Conservation (phyloP, 2,797 vertebrate species). For the Cyprinella venusta region DNA sequence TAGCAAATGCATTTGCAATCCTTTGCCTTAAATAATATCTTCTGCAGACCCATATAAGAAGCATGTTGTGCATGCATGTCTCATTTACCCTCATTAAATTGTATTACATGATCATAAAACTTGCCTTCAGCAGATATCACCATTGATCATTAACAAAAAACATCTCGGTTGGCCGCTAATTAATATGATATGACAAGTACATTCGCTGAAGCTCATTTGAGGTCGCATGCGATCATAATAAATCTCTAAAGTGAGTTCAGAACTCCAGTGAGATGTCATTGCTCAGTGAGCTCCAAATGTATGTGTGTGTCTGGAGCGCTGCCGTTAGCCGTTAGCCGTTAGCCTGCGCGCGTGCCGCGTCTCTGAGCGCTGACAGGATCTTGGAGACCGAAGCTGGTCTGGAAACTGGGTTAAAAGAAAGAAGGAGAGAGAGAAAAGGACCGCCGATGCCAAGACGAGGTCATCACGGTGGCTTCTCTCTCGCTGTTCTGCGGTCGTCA, state of each 20-base stretch:
- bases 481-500: slow-evolving; percentile 13
- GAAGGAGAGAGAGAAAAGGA: background rate
- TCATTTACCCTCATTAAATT: background rate
- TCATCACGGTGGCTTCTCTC: slow-evolving; percentile 14
- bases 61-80: background rate
- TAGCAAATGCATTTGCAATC: background rate
- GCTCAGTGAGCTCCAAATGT: slow-evolving; percentile 7
- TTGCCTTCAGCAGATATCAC: background rate
- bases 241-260: background rate
- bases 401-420: slow-evolving; percentile 50
- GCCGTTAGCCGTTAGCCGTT: background rate
- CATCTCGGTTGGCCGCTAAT: slow-evolving; percentile 9
- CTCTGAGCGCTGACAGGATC: slow-evolving; percentile 56
- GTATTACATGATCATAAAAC: background rate
- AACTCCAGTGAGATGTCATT: slow-evolving; percentile 25
- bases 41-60: too few relatives aligned
- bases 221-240: background rate
- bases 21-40: too few relatives aligned
- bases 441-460: slow-evolving; percentile 15
- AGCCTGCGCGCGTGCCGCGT: slow-evolving; percentile 45
- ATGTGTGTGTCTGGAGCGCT: slow-evolving; percentile 24
- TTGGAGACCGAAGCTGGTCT: slow-evolving; percentile 57
- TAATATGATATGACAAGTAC: slow-evolving; percentile 34
- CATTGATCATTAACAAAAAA: background rate
- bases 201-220: slow-evolving; percentile 13